Percentiles rank a stretch among this genome's conserved stretches.
Evolutionary conservation across 2,797 vertebrate species (phyloP).

Genomic region (Odontamblyopus lacepedii): DNA sequence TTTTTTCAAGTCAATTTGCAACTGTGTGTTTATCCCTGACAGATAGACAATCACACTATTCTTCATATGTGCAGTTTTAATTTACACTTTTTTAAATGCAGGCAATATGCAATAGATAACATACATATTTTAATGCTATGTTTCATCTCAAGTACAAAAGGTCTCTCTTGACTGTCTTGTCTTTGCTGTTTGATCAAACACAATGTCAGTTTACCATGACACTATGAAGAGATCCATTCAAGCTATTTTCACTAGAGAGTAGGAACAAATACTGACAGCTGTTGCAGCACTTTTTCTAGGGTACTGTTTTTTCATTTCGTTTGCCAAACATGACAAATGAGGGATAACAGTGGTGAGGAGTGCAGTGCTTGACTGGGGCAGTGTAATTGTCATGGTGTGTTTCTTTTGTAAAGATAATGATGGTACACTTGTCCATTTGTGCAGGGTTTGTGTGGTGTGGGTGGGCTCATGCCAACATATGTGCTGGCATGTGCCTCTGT

Average conservation of each 20-base stretch:
- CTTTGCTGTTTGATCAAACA: constrained; percentile 34
- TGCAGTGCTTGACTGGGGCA: constrained; percentile 33
- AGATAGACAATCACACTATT: too few relatives aligned
- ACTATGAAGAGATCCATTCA: not conserved
- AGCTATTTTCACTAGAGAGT: not conserved
- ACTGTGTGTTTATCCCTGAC: too few relatives aligned
- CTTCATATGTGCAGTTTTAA: too few relatives aligned
- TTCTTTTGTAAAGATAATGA: constrained; percentile 48
- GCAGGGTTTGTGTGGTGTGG: constrained; percentile 5
- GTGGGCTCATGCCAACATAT: constrained; percentile 15
- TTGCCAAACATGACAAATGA: constrained; percentile 11
- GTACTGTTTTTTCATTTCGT: not conserved
- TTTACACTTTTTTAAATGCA: too few relatives aligned
- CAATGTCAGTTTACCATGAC: constrained; percentile 19
- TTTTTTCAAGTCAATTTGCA: too few relatives aligned
- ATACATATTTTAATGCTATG: not conserved
- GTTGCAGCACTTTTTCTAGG: not conserved
- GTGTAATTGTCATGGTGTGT: constrained; percentile 41
- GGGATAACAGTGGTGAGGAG: constrained; percentile 11
- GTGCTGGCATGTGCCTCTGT: constrained; percentile 21
- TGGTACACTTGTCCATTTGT: constrained; percentile 13
- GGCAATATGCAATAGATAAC: too few relatives aligned
- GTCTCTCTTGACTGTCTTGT: constrained; percentile 7
- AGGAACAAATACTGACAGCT: constrained; percentile 15
- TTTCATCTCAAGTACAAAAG: not conserved